Percentiles rank a stretch among this genome's conserved stretches.
Conservation (phyloP, 2,113 vertebrate species). For the Coptodon rendalli region DNA sequence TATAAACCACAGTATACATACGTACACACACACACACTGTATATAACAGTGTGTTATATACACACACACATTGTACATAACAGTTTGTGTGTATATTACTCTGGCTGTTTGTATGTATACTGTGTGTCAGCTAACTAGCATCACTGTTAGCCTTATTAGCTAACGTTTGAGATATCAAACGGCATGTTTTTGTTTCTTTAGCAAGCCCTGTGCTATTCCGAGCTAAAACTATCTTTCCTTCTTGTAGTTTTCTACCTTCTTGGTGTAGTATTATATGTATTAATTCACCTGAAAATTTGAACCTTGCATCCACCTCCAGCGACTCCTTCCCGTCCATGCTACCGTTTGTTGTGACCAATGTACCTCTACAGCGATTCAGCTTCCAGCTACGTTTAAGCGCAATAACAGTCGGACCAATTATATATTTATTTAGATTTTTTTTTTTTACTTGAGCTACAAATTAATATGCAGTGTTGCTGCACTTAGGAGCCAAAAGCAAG, state of each 20-base stretch:
- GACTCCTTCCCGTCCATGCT: conserved; percentile 22
- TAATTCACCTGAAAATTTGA: neutral
- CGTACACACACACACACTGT: too few relatives aligned
- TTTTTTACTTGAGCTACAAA: neutral
- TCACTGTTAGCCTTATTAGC: neutral
- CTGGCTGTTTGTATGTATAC: neutral
- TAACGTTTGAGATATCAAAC: neutral
- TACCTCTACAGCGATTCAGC: neutral
- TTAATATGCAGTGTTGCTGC: neutral
- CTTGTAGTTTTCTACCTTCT: neutral
- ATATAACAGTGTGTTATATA: neutral
- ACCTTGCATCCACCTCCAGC: neutral
- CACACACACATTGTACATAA: neutral
- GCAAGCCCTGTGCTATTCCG: neutral
- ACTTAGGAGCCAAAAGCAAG: neutral
- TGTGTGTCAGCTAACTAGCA: neutral
- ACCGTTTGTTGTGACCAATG: conserved; percentile 27
- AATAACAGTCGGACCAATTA: neutral
- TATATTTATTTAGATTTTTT: neutral
- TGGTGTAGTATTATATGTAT: neutral
- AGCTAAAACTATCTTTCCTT: neutral
- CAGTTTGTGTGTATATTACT: neutral
- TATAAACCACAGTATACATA: neutral
- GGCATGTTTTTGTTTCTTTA: neutral
- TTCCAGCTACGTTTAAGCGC: neutral